Conservation (phyloP, 2,113 vertebrate species). For the Amblyopsis rosae region DNA sequence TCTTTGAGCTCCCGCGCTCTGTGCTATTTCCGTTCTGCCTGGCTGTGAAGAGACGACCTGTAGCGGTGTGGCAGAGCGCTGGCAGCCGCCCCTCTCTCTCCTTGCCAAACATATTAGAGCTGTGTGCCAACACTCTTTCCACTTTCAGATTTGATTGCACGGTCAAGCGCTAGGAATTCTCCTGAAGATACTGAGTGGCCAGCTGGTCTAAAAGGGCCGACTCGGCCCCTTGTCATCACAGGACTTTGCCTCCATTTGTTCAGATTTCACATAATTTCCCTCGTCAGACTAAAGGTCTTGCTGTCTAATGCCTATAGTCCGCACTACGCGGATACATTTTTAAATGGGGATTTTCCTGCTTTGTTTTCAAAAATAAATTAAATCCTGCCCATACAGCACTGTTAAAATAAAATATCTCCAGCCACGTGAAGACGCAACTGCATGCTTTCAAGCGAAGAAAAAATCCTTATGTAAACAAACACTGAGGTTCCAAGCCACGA, state of each 20-base stretch:
- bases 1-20: constrained; percentile 11
- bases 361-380: neutral
- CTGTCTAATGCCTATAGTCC: constrained; percentile 30
- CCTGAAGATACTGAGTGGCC: constrained; percentile 38
- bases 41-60: constrained; percentile 30
- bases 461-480: too few species aligned
- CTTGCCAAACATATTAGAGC: constrained; percentile 55
- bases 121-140: constrained; percentile 26
- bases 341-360: neutral
- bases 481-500: neutral
- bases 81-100: constrained; percentile 21
- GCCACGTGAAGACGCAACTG: too few species aligned
- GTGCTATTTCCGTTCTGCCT: constrained; percentile 65
- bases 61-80: constrained; percentile 35
- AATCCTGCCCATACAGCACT: neutral
- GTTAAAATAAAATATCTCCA: too few species aligned
- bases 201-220: constrained; percentile 34
- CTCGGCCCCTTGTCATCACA: constrained; percentile 34
- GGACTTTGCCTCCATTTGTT: constrained; percentile 33
- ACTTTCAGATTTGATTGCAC: constrained; percentile 49
- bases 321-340: neutral
- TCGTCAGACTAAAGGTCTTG: constrained; percentile 47
- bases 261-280: constrained; percentile 45
- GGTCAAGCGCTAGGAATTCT: constrained; percentile 37
- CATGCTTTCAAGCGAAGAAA: too few species aligned